A percentile compares a stretch with the other conserved stretches of the same genome.
phyloP scores from a whole-genome alignment of 2,888 invertebrate genomes.

The Pollenia labialis region DNA sequence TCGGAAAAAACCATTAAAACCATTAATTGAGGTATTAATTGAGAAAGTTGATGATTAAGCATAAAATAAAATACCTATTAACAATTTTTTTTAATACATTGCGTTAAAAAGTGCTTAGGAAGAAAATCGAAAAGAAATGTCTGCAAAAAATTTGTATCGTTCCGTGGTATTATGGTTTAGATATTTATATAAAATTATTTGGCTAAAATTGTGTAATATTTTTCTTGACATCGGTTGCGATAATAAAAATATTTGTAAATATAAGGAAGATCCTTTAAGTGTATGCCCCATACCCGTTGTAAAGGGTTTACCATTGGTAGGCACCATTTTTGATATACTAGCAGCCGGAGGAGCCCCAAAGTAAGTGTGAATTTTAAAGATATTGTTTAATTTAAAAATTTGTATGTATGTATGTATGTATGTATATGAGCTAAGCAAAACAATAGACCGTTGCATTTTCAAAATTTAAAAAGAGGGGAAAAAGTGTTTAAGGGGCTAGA shows the following conservation, averaged over 20 bases:
- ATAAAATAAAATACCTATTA: conserved; percentile 33
- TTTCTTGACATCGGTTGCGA: neutral
- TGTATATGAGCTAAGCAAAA: too few species aligned
- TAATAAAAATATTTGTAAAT: neutral
- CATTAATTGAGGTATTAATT: neutral
- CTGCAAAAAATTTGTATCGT: conserved; percentile 27
- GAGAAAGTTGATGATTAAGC: conserved; percentile 38
- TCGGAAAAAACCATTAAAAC: neutral
- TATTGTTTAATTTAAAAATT: neutral
- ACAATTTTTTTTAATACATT: neutral
- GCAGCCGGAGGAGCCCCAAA: conserved; percentile 86
- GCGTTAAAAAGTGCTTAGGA: neutral
- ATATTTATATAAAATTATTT: conserved; percentile 53
- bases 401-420: too few species aligned
- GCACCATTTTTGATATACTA: conserved; percentile 86
- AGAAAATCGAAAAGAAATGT: conserved; percentile 24
- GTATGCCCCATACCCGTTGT: conserved; percentile 84
- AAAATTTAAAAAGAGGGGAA: too few species aligned
- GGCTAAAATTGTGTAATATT: conserved; percentile 34
- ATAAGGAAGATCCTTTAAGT: neutral
- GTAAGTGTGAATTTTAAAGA: conserved; percentile 77
- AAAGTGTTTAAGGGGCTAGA: too few species aligned
- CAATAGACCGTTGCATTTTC: too few species aligned
- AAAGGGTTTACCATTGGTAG: conserved; percentile 85
- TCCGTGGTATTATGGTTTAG: conserved; percentile 26